Conservation (phyloP, 2,888 invertebrate species). For the Phortica okadai region DNA sequence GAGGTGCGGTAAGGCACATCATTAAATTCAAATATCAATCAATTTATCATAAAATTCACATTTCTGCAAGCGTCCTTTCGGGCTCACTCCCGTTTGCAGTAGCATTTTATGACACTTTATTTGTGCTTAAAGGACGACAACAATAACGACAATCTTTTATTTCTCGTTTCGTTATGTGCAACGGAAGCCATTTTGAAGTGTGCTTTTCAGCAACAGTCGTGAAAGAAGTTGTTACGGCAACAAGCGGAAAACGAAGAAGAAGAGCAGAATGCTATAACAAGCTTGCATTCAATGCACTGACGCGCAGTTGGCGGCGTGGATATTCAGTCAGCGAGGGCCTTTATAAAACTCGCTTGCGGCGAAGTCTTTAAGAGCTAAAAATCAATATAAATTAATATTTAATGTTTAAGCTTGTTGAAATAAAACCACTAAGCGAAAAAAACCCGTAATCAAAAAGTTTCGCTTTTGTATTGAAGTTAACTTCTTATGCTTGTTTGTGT, state of each 20-base stretch:
- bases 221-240: slow-evolving; percentile 21
- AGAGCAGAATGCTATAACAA: not conserved
- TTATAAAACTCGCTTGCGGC: no score
- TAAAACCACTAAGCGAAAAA: no score
- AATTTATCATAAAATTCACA: slow-evolving; percentile 63
- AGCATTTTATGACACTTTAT: not conserved
- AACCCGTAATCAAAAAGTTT: no score
- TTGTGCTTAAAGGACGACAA: not conserved
- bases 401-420: no score
- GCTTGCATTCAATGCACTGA: no score
- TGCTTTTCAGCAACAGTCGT: not conserved
- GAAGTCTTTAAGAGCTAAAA: no score
- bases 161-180: not conserved
- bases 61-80: not conserved
- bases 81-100: not conserved
- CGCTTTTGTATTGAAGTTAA: no score
- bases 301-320: no score
- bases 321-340: no score
- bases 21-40: slow-evolving; percentile 70
- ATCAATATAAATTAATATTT: no score
- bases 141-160: not conserved
- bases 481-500: not conserved
- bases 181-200: slow-evolving; percentile 1
- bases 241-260: slow-evolving; percentile 9
- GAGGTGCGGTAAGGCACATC: slow-evolving; percentile 49